Percentiles rank a stretch among this genome's conserved stretches.
These are phyloP conservation scores for Cataglyphis albicans DNA, from an alignment of 2,888 invertebrate species.

Conservation along the genomic window DNA sequence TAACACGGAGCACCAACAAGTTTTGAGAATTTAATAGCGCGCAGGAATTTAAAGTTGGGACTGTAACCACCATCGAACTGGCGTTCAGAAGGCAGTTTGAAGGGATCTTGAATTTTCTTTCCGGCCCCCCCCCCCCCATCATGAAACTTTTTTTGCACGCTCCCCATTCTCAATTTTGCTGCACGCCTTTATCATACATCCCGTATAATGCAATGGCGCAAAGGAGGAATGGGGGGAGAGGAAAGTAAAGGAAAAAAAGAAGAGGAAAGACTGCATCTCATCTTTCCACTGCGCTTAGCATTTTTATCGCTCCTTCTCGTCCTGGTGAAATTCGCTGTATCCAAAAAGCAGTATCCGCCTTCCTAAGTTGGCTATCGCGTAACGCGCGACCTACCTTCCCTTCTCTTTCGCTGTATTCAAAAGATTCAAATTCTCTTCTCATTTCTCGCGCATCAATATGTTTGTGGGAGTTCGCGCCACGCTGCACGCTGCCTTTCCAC, in stretches of 20 bases:
- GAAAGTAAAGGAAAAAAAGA: conserved; percentile 40
- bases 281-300: conserved; percentile 71
- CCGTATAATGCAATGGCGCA: conserved; percentile 61
- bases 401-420: conserved; percentile 32
- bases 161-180: conserved; percentile 30
- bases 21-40: conserved; percentile 11
- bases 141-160: conserved; percentile 30
- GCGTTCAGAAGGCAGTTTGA: neutral
- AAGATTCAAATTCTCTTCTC: conserved; percentile 44
- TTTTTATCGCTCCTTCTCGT: conserved; percentile 71
- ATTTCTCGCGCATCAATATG: conserved; percentile 42
- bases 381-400: conserved; percentile 3
- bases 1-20: conserved; percentile 5
- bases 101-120: conserved; percentile 17
- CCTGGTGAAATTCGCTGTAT: conserved; percentile 51
- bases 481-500: neutral
- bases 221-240: conserved; percentile 9
- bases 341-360: conserved; percentile 13
- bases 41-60: conserved; percentile 30
- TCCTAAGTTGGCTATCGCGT: conserved; percentile 48
- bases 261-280: conserved; percentile 58
- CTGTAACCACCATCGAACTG: conserved; percentile 4
- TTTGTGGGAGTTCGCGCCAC: conserved; percentile 17
- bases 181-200: conserved; percentile 30
- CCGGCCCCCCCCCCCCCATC: neutral